These are phyloP conservation scores for Acanthosepion pharaonis DNA, from an alignment of 2,888 invertebrate species.

Conservation along the genomic window DNA sequence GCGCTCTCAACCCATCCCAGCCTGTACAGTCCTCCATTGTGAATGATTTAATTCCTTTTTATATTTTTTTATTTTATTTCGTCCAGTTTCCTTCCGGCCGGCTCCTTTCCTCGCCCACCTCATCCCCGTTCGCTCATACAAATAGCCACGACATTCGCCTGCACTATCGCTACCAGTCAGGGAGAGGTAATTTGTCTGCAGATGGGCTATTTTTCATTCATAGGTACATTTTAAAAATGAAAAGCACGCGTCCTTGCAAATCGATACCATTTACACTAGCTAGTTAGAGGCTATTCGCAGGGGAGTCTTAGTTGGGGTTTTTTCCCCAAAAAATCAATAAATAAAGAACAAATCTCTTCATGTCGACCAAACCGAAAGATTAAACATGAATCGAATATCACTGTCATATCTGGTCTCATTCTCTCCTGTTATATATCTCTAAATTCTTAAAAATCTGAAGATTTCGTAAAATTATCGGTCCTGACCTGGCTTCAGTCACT, in stretches of 20 bases:
- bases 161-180: neutral
- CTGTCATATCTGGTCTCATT: too few relatives aligned
- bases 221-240: neutral
- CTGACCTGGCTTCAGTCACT: too few relatives aligned
- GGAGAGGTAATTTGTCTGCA: neutral
- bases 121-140: neutral
- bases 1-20: neutral
- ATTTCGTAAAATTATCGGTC: too few relatives aligned
- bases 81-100: neutral
- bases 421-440: too few relatives aligned
- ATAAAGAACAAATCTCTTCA: too few relatives aligned
- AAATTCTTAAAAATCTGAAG: too few relatives aligned
- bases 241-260: neutral
- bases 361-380: too few relatives aligned
- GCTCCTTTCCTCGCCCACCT: neutral
- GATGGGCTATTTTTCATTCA: neutral
- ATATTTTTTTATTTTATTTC: neutral
- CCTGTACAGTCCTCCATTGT: neutral
- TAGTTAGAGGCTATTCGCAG: neutral
- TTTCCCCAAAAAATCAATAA: too few relatives aligned
- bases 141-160: neutral
- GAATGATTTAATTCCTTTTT: conserved; percentile 4
- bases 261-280: neutral
- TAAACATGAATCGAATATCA: too few relatives aligned
- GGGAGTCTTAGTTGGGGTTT: neutral